Conservation (phyloP, 2,888 invertebrate species). For the Eupeodes luniger region DNA sequence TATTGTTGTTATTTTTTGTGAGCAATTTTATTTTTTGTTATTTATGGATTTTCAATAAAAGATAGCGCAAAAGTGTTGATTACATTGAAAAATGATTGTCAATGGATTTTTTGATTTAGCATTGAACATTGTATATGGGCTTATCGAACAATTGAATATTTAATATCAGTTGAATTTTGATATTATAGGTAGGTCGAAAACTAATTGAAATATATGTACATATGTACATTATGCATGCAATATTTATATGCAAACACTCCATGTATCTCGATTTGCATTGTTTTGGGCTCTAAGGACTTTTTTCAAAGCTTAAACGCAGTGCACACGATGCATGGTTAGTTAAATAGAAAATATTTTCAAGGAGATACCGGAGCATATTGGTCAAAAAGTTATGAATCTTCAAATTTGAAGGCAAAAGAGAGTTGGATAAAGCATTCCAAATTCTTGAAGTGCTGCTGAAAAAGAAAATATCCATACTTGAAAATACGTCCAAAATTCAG, state of each 20-base stretch:
- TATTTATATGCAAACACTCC: background rate
- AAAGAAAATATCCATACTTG: no score
- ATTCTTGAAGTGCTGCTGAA: no score
- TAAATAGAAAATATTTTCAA: no score
- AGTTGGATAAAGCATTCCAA: no score
- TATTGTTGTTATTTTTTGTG: background rate
- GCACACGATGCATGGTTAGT: no score
- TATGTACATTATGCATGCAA: background rate
- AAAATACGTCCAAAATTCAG: no score
- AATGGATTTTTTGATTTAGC: conserved; percentile 27
- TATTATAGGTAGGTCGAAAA: background rate
- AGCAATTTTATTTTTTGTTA: background rate
- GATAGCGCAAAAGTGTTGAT: conserved; percentile 21
- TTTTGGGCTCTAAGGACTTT: no score
- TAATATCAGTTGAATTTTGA: background rate
- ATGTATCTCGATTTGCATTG: no score
- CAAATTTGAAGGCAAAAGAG: no score
- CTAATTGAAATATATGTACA: conserved; percentile 26
- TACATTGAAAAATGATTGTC: conserved; percentile 27
- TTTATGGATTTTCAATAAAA: conserved; percentile 27
- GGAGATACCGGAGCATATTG: no score
- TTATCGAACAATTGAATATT: conserved; percentile 7
- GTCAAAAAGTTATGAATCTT: no score
- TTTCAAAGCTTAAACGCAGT: no score
- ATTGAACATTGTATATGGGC: background rate